Evolutionary conservation across 2,888 invertebrate genomes (phyloP).

Genomic region (Troides aeacus): DNA sequence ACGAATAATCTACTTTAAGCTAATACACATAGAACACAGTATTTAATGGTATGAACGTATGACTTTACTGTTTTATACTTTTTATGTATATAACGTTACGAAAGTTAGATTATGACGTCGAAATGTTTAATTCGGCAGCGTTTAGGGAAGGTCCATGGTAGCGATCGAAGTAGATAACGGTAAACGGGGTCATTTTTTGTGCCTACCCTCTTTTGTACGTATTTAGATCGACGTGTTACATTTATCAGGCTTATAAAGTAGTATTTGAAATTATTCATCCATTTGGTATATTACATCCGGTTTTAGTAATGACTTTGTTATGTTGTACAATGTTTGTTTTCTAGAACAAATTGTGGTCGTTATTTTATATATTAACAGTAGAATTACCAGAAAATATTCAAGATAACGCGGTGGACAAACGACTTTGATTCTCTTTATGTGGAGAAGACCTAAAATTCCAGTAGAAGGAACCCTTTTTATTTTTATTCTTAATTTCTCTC

Average conservation of each 20-base stretch:
- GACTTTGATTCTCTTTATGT: too few species aligned
- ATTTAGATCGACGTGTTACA: conserved; percentile 60
- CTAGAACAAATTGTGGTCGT: background rate
- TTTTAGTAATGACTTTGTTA: conserved; percentile 63
- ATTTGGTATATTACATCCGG: conserved; percentile 63
- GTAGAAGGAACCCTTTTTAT: too few species aligned
- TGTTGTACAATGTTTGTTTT: conserved; percentile 20
- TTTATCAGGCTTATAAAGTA: conserved; percentile 60
- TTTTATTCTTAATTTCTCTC: too few species aligned
- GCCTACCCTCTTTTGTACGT: conserved; percentile 59
- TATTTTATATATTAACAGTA: background rate
- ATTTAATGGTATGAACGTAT: conserved; percentile 31
- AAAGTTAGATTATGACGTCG: conserved; percentile 74
- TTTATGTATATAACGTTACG: conserved; percentile 45
- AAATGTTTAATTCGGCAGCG: conserved; percentile 71
- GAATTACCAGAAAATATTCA: background rate
- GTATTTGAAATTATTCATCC: conserved; percentile 52
- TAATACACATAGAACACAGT: conserved; percentile 36
- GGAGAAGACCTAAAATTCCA: too few species aligned
- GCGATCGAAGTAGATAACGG: conserved; percentile 68
- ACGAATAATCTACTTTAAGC: conserved; percentile 39
- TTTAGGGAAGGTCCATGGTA: conserved; percentile 57
- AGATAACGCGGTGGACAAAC: background rate
- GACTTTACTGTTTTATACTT: conserved; percentile 36
- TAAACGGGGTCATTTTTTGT: conserved; percentile 71